phyloP scores from a whole-genome alignment of 2,113 vertebrate species.

The Xenopus tropicalis region UCB_Xtro_10.0 CM004445.2:35548501-35549000 shows the following conservation, averaged over 20 bases:
- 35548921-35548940: constrained; percentile 55
- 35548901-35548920: constrained; percentile 66
- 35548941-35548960: constrained; percentile 45
- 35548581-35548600: too few species aligned
- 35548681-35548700: background rate
- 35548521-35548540: too few species aligned
- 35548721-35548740: background rate
- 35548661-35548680: background rate
- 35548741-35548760: constrained; percentile 67
- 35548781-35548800: constrained; percentile 64
- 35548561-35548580: too few species aligned
- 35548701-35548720: background rate
- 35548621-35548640: too few species aligned
- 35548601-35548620: too few species aligned
- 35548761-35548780: constrained; percentile 61
- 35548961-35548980: constrained; percentile 46
- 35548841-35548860: constrained; percentile 52
- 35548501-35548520: too few species aligned
- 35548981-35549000: background rate
- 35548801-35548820: constrained; percentile 58
- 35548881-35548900: constrained; percentile 63
- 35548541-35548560: too few species aligned
- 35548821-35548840: constrained; percentile 58
- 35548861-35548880: constrained; percentile 59
- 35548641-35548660: too few species aligned